Conservation (phyloP, 2,113 vertebrate species). For the Neodon shergylaensis region DNA sequence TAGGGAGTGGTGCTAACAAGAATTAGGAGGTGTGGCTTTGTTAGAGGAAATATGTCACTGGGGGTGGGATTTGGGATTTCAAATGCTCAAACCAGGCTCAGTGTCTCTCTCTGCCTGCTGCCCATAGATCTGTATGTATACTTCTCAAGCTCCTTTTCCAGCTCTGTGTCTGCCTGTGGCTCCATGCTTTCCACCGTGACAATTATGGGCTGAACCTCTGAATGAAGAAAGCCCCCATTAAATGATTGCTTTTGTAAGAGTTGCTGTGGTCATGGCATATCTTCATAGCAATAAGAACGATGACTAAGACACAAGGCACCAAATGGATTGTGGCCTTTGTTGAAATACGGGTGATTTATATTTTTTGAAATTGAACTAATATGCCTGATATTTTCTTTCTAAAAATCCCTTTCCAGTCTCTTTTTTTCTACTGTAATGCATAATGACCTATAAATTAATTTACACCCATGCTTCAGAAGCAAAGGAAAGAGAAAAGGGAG, state of each 20-base stretch:
- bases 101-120: not conserved
- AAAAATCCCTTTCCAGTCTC: not conserved
- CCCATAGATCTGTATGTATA: not conserved
- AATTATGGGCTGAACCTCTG: not conserved
- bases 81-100: not conserved
- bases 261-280: not conserved
- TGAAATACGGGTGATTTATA: slow-evolving; percentile 11
- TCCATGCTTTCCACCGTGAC: not conserved
- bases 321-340: not conserved
- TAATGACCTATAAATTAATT: slow-evolving; percentile 42
- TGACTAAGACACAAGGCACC: not conserved
- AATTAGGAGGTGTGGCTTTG: not conserved
- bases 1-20: not conserved
- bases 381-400: slow-evolving; percentile 43
- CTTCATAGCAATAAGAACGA: not conserved
- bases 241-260: not conserved
- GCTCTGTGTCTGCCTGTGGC: not conserved
- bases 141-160: not conserved
- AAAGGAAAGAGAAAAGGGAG: not conserved
- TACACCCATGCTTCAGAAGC: slow-evolving; percentile 19
- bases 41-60: not conserved
- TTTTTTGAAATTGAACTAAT: slow-evolving; percentile 22
- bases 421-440: slow-evolving; percentile 29
- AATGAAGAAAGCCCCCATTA: not conserved
- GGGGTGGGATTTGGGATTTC: not conserved